Evolutionary conservation across 2,113 vertebrate genomes (phyloP), one percentile per base, ranked within the genome.

Genomic region (Phrynosoma platyrhinos): DNA sequence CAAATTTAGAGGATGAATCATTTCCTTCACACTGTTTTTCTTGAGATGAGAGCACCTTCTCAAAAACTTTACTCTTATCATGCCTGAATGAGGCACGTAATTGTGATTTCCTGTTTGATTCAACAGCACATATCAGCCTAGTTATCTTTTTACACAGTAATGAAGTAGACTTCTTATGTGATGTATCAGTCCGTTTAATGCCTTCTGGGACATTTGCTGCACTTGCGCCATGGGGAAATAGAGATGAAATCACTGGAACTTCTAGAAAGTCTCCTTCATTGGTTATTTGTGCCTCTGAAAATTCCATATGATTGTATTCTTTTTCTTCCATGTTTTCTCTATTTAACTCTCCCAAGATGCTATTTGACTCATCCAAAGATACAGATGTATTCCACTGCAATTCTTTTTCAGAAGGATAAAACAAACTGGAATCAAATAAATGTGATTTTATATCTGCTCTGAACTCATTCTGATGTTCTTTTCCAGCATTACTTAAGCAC

Each of bases 191-290:
- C 94, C 97, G 98, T 79, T 96, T 96, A 80, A 98, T 90, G 42
- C 95, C 87, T 75, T 97, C 97, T 52, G 97, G 97, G 52, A 96
- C 90, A 0, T 96, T 96, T 89, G 96, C 95, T 6, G 97, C 89
- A n/a, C 97, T 97, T 58, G 97, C 96, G 88, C 98, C 98, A 80
- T 99, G 95, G 25, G 98, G 99, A 95, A 99, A 99, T 3, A 99
- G 98, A 12, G 98, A 98, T 0, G 98, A 99, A 95, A 99, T 99
- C 78, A 99, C 93, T 0, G 99, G 98, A 82, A 98, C 98, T 1
- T 97, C 96, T 71, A 95, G 90, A 82, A 90, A 0, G 10, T 21
- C 84, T 3, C 27, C 64, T 36, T 92, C 93, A 83, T 91, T 93
- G 64, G 94, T 92, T 6, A 91, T 42, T 90, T 93, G 90, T 13